A percentile compares a stretch with the other conserved stretches of the same genome.
Evolutionary conservation across 2,113 vertebrate species (phyloP).

Genomic region (Dendrocopos noguchii): DNA sequence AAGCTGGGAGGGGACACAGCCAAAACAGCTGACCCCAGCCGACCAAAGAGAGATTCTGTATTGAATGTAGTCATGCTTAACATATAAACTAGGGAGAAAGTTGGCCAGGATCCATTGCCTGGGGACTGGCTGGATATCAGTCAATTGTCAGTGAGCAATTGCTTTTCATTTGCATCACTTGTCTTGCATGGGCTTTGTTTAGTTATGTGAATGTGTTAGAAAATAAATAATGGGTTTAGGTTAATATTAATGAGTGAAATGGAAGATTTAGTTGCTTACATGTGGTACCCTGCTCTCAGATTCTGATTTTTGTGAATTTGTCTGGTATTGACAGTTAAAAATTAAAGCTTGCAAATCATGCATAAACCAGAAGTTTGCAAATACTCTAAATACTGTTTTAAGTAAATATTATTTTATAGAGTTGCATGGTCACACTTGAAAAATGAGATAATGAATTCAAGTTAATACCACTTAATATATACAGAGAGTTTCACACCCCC

Average conservation of each 20-base stretch:
- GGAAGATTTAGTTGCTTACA: slow-evolving; percentile 28
- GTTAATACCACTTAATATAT: background rate
- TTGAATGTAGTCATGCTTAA: background rate
- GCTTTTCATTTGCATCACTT: background rate
- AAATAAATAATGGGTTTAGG: background rate
- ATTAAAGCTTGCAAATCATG: slow-evolving; percentile 11
- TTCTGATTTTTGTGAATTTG: background rate
- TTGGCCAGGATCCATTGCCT: background rate
- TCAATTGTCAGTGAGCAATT: no score
- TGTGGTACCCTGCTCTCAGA: slow-evolving; percentile 23
- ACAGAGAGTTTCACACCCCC: background rate
- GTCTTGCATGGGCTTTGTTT: background rate
- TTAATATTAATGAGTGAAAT: slow-evolving; percentile 32
- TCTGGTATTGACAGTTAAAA: slow-evolving; percentile 48
- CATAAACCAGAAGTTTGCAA: slow-evolving; percentile 29
- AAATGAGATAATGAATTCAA: slow-evolving; percentile 28
- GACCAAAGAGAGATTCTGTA: background rate
- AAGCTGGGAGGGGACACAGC: background rate
- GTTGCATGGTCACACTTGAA: slow-evolving; percentile 15
- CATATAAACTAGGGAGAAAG: background rate
- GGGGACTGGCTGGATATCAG: background rate
- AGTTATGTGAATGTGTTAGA: background rate
- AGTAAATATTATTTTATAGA: background rate
- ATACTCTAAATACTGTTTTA: background rate
- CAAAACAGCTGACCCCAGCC: background rate